Evolutionary conservation across 2,113 vertebrate genomes (phyloP), one percentile per base, ranked within the genome.

Genomic region (Clarias magur): DNA sequence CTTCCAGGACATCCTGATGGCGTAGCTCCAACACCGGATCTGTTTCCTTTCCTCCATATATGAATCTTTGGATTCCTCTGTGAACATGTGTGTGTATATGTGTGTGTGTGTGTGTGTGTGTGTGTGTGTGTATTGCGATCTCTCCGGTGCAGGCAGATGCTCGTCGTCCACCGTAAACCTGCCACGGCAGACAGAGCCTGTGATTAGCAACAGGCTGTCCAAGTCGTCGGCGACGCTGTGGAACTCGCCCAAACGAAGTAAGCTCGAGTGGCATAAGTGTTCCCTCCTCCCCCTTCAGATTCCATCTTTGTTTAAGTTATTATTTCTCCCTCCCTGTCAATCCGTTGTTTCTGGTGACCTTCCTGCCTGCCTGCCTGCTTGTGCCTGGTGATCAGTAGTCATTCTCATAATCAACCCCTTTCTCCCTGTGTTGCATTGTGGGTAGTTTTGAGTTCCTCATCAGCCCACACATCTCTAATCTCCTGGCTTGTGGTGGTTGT

Each of bases 221-320:
- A 99, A 99, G 96, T 99, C 98, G 94, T 99, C 98, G 2, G 97
- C 98, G 93, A 99, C 98, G 84, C 97, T 99, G 93, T 99, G 98
- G 98, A 99, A 97, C 95, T 98, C 97, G 92, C 97, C 97, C 95
- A 97, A 95, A 97, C 97, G 97, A 98, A 98, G 97, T 99, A 99
- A 98, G 98, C 95, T 92, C 78, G 83, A 85, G 83, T 92, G 89
- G 90, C 90, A 88, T 94, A 93, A 90, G 48, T 93, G 92, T 93
- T 91, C 89, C 86, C 34, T 93, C 92, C 89, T 68, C 54, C 80
- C 80, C 80, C 84, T 86, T 73, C 83, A 80, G 92, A 92, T 89
- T 89, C 91, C 91, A 48, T 67, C 42, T 65, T 82, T 82, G 48
- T 78, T 80, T 82, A 73, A 60, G 21, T 48, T 17, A 75, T 89